Evolutionary conservation across 2,888 invertebrate species (phyloP), one percentile per base, ranked within the genome.

Genomic region (Dasysyrphus albostriatus): DNA sequence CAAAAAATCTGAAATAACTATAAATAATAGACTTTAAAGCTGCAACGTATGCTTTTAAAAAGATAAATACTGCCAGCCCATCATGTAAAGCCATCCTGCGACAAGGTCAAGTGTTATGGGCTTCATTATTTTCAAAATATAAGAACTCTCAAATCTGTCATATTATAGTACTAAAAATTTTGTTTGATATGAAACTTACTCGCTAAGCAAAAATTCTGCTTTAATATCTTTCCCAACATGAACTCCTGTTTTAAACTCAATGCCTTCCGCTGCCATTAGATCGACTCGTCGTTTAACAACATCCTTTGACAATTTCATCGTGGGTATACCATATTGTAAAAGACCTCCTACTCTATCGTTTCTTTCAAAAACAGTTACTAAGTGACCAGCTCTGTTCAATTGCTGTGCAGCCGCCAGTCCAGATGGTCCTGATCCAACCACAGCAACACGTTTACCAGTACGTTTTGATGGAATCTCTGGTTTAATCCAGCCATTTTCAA

Each of bases 271-370:
- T 12, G 95, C 94, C 93, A 99, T 94, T 63, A 99, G 94, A 87
- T 96, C 95, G 1, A 99, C 95, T 81, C 99, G 94, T 7, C 99
- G 94, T 90, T 97, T 96, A 0, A 99, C 98, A 74, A 98, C 98
- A 84, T 96, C 95, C 93, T 99, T 99, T 91, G 97, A 96, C 10
- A 99, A 94, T 93, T 99, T 99, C 99, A 99, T 99, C 8, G 98
- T 98, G 16, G 99, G 99, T 91, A 99, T 99, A 80, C 99, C 99
- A 93, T 99, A 99, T 91, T 98, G 98, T 63, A 99, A 94, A 29
- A 99, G 94, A 0, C 99, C 99, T 78, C 99, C 99, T 5, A 98
- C 94, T 10, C 98, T 95, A 93, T 99, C 98, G 93, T 99, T 99
- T 78, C 99, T 95, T 92, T 99, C 99, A 93, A 96, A 99, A 49